phyloP scores from a whole-genome alignment of 2,888 invertebrate species.

The Agonopterix subpropinquella region DNA sequence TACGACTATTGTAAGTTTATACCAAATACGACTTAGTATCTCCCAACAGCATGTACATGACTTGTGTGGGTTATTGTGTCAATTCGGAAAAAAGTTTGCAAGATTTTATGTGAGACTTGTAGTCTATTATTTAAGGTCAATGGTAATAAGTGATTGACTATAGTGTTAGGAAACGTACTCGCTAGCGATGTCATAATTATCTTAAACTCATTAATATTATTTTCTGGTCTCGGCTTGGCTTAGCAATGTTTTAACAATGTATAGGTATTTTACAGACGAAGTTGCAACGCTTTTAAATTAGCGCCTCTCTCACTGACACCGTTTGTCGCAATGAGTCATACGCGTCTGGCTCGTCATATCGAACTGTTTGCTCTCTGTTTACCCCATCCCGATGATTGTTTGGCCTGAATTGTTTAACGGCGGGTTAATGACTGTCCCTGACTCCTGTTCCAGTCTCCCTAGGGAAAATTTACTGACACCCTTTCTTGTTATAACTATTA shows the following conservation, averaged over 20 bases:
- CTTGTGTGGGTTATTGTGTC: too few relatives aligned
- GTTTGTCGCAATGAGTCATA: constrained; percentile 40
- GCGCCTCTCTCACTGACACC: constrained; percentile 15
- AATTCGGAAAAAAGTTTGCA: too few relatives aligned
- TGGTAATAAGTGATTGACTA: too few relatives aligned
- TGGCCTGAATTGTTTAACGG: constrained; percentile 51
- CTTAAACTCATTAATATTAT: too few relatives aligned
- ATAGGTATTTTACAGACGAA: constrained; percentile 11
- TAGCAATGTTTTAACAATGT: constrained; percentile 4
- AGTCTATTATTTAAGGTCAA: too few relatives aligned
- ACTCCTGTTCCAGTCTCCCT: constrained; percentile 39
- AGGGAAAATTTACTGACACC: constrained; percentile 43
- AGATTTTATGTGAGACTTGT: too few relatives aligned
- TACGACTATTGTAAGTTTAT: too few relatives aligned
- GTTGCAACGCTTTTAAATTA: constrained; percentile 14
- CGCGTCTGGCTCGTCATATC: constrained; percentile 30
- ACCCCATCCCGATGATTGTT: constrained; percentile 45
- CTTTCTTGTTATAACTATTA: constrained; percentile 22
- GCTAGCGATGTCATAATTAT: too few relatives aligned
- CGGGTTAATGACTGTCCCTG: constrained; percentile 62
- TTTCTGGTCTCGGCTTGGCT: too few relatives aligned
- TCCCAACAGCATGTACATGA: too few relatives aligned
- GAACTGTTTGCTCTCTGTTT: constrained; percentile 43
- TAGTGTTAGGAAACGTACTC: too few relatives aligned
- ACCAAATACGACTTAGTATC: too few relatives aligned